Evolutionary conservation across 1,140 invertebrate species (phyloP).

Genomic region (Leptinotarsa lineolata): DNA sequence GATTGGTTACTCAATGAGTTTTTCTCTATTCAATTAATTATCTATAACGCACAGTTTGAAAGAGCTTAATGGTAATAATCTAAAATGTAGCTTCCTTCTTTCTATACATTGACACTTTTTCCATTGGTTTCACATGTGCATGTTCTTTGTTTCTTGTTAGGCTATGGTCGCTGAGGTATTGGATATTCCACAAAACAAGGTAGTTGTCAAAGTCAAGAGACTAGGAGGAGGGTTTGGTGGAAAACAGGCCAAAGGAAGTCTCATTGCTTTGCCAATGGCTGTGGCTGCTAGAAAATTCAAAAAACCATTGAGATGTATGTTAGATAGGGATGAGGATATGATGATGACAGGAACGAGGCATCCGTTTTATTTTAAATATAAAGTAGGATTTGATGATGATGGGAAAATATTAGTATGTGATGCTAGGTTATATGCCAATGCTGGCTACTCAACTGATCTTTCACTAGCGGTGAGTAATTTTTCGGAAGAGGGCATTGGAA

Average conservation of each 20-base stretch:
- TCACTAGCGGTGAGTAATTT: slow-evolving; percentile 70
- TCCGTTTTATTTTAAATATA: slow-evolving; percentile 87
- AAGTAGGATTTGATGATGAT: slow-evolving; percentile 76
- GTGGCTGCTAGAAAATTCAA: slow-evolving; percentile 73
- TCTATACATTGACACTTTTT: no score
- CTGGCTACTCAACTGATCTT: slow-evolving; percentile 82
- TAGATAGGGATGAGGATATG: slow-evolving; percentile 96
- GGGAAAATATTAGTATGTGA: slow-evolving; percentile 77
- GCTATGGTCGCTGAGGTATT: slow-evolving; percentile 70
- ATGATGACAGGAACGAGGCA: slow-evolving; percentile 83
- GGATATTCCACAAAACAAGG: slow-evolving; percentile 73
- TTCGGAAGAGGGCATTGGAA: no score
- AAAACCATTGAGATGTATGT: slow-evolving; percentile 82
- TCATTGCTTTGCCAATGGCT: slow-evolving; percentile 69
- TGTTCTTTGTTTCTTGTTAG: neutral
- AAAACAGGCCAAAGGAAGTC: slow-evolving; percentile 79
- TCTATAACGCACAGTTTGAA: no score
- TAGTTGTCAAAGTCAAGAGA: slow-evolving; percentile 80
- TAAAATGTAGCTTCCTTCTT: no score
- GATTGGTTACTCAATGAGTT: slow-evolving; percentile 28
- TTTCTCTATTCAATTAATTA: no score
- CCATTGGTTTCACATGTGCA: neutral
- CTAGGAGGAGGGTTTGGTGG: slow-evolving; percentile 96
- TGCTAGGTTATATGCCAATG: slow-evolving; percentile 80
- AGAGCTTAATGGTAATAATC: no score